A percentile compares a stretch with the other conserved stretches of the same genome.
Conservation (phyloP, 2,113 vertebrate species). For the Engystomops pustulosus region DNA sequence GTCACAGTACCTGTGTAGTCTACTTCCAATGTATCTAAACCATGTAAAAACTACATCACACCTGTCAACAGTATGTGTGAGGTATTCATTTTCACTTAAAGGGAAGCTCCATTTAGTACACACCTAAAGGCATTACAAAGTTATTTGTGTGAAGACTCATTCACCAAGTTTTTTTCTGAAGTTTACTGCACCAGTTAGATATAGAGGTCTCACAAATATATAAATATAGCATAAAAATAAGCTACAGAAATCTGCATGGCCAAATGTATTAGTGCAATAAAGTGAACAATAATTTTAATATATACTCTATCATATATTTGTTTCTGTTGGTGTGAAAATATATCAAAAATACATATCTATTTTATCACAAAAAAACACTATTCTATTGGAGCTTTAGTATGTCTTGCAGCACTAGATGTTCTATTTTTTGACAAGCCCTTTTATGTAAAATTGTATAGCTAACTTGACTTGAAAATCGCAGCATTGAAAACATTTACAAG, state of each 20-base stretch:
- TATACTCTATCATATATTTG: not conserved
- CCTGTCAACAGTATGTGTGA: too few species aligned
- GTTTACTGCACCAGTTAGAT: not conserved
- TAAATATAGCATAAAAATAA: not conserved
- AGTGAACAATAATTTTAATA: not conserved
- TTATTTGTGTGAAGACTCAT: not conserved
- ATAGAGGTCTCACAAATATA: not conserved
- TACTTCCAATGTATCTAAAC: too few species aligned
- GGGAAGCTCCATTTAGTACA: too few species aligned
- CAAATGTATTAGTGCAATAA: not conserved
- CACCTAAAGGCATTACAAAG: not conserved
- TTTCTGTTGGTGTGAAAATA: not conserved
- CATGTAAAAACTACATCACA: too few species aligned
- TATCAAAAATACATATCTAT: slow-evolving; percentile 10
- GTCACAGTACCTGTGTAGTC: too few species aligned
- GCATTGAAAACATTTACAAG: not conserved
- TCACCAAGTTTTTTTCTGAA: not conserved
- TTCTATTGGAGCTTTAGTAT: not conserved
- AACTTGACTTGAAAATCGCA: not conserved
- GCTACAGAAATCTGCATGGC: not conserved
- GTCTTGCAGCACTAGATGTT: slow-evolving; percentile 1
- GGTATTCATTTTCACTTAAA: too few species aligned
- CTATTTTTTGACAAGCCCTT: slow-evolving; percentile 7
- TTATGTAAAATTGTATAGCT: not conserved
- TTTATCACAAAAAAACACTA: slow-evolving; percentile 1